Base-by-base conservation (phyloP, 2,797 vertebrate species). In the Ctenosaura bakeri region DNA sequence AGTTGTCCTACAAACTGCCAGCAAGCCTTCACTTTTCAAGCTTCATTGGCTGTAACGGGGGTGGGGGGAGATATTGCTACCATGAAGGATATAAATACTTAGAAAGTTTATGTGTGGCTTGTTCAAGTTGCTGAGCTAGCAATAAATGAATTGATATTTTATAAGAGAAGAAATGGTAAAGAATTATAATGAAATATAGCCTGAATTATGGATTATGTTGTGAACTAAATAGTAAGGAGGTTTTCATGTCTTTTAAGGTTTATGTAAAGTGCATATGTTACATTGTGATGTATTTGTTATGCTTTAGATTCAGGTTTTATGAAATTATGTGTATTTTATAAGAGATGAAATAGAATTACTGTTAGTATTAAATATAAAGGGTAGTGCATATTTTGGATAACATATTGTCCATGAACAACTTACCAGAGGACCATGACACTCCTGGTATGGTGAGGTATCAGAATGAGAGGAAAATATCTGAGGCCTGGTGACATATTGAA, bases 121-220 rank as follows among this genome's bases (percentile, higher is more conserved):
- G 59, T 14, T 83, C 54, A 79, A 29, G 59, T 54, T 84, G 88
- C 82, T 89, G 88, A 78, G 59, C 56, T 38, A 84, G 46, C 88
- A 8, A 52, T 54, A 89, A 78, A 77, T 77, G 59, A 85, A 83
- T 50, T 89, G 82, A 78, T 66, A 84, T 46, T 77, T 85, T 78
- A 56, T 79, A 80, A 54, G 24, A 64, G 77, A 89, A 69, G 82
- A 76, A 88, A 79, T 56, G 38, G 10, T 79, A 46, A 79, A 42
- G n/a, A 54, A 79, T 85, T 78, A 66, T 56, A 85, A 80, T 85
- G 46, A 79, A 71, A 85, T 54, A 79, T 85, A 62, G 24, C 20
- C n/a, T 85, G 46, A 74, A 66, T 89, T 85, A 59, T 85, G 62
- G 62, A 78, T 89, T 89, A 79, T 89, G 77, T 56, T 89, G 52